A percentile compares a stretch with the other conserved stretches of the same genome.
These are phyloP conservation scores for Fopius arisanus DNA, from an alignment of 1,140 invertebrate genomes.

Conservation along the genomic window DNA sequence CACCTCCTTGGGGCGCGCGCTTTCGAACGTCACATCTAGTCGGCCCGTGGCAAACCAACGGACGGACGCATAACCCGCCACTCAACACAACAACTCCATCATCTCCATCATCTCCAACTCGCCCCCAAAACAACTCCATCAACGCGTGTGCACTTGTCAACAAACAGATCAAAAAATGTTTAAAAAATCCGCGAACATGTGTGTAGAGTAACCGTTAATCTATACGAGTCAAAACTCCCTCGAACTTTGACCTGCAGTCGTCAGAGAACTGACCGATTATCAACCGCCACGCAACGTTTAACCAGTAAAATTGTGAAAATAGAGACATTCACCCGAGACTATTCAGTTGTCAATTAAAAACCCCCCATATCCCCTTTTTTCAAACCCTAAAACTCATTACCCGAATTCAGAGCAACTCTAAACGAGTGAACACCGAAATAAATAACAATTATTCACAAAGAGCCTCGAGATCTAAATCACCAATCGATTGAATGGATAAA, in stretches of 20 bases:
- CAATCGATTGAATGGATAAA: no score
- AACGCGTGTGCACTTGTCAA: background rate
- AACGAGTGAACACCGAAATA: no score
- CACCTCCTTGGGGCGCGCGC: conserved; percentile 16
- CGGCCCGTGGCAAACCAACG: conserved; percentile 19
- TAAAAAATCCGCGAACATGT: background rate
- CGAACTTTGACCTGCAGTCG: conserved; percentile 26
- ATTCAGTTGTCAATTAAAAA: background rate
- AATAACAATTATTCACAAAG: no score
- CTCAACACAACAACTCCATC: background rate
- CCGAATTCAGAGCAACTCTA: no score
- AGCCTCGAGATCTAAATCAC: no score
- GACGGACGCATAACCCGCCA: conserved; percentile 17
- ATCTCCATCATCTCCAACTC: background rate
- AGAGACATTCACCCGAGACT: background rate
- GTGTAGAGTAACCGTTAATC: background rate
- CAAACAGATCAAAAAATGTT: background rate
- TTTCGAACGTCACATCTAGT: conserved; percentile 31
- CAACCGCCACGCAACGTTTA: background rate
- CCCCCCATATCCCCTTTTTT: no score
- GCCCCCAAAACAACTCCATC: no score
- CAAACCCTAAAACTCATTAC: no score
- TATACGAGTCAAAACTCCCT: conserved; percentile 20
- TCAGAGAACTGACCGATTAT: conserved; percentile 24
- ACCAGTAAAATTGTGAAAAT: conserved; percentile 18